A percentile compares a stretch with the other conserved stretches of the same genome.
Conservation (phyloP, 2,888 invertebrate genomes). For the Diarsia rubi region DNA sequence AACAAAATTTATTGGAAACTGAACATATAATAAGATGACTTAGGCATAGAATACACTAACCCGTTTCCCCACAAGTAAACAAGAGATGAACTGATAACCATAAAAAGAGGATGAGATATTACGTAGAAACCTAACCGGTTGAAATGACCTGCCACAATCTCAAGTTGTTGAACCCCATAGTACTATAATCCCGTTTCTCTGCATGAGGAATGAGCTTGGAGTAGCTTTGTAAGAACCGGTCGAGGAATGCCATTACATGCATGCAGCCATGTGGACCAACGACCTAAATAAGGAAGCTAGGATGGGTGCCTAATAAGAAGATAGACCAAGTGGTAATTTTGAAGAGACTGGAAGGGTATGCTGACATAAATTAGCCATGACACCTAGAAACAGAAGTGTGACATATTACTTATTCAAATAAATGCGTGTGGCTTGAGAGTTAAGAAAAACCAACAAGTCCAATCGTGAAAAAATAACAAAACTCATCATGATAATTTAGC, state of each 20-base stretch:
- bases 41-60: not conserved
- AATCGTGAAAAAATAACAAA: not conserved
- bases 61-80: not conserved
- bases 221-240: slow-evolving; percentile 32
- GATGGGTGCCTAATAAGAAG: not conserved
- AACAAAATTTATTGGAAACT: not conserved
- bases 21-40: not conserved
- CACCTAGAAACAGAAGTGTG: not conserved
- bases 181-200: slow-evolving; percentile 30
- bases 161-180: slow-evolving; percentile 29
- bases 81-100: not conserved
- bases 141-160: slow-evolving; percentile 20
- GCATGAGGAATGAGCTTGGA: not conserved
- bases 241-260: slow-evolving; percentile 1
- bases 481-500: not conserved
- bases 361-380: not conserved
- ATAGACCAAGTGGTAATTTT: not conserved
- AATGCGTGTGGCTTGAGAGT: not conserved
- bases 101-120: not conserved
- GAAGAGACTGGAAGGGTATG: not conserved
- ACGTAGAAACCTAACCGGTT: slow-evolving; percentile 26
- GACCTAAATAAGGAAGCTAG: not conserved
- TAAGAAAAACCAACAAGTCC: not conserved
- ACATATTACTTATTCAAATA: not conserved
- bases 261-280: not conserved